Base-by-base conservation (phyloP, 1,140 invertebrate species). In the Trachymyrmex septentrionalis region DNA sequence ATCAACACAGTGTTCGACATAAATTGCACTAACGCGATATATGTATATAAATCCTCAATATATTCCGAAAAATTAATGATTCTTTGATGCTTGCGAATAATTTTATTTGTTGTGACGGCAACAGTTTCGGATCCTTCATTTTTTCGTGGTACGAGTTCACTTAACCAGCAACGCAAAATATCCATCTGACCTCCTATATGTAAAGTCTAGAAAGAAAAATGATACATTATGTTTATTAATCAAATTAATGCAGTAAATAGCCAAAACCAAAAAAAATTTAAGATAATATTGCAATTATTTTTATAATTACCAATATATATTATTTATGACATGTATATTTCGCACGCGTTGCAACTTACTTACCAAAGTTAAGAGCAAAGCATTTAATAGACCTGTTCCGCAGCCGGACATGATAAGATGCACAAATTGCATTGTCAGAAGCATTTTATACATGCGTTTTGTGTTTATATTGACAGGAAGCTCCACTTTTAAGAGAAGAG, bases 11-110 rank as follows among this genome's bases (percentile, higher is more conserved):
- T 89, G 24, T 88, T 89, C 4, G 76, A 72, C n/a, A 63, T 72
- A 12, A 90, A 87, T 67, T 88, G 87, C 53, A 87, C 53, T 10
- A 88, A n/a, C 4, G 87, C 87, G n/a, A 88, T 88, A 2, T 82
- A 75, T 1, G 86, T 87, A 24, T 87, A 88, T 30, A 88, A n/a
- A 75, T 71, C 30, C 16, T 88, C 87, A 10, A 88, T 75, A 12
- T 76, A 73, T 44, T 61, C 63, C 9, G 44, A 75, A 19, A 88
- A 84, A 5, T 19, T 53, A 50, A 88, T 67, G 16, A 87, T 69
- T 24, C 21, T 87, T 10, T 88, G 76, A 27, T 88, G 87, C 27
- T 87, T 88, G 3, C 2, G 21, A 53, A 88, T 88, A 5, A 88
- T 64, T 63, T 61, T 82, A 24, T 61, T 87, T n/a, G 80, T 87